These are phyloP conservation scores for Pandion haliaetus DNA, from an alignment of 2,113 vertebrate species.

Conservation along the genomic window DNA sequence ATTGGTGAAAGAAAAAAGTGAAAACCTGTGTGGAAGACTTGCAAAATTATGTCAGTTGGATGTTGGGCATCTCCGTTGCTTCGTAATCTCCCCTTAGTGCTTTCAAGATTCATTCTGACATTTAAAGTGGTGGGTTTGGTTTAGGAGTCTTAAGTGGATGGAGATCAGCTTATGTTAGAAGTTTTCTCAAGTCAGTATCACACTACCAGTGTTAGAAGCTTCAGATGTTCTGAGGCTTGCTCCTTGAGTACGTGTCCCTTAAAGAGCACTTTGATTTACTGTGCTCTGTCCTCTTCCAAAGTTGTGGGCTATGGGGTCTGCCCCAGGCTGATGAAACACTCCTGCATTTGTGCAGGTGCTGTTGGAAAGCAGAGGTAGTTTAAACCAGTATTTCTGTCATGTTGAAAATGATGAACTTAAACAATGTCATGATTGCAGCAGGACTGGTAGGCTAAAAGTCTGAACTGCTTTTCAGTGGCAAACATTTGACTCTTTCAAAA, in stretches of 20 bases:
- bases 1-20: neutral
- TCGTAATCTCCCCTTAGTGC: neutral
- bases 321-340: neutral
- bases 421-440: neutral
- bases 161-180: neutral
- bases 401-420: neutral
- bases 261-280: neutral
- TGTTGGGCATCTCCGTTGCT: accelerated
- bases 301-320: neutral
- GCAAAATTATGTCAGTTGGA: neutral
- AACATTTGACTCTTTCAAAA: neutral
- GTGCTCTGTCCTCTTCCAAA: neutral
- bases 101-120: neutral
- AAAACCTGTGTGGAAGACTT: neutral
- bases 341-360: neutral
- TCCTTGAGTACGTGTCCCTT: accelerated
- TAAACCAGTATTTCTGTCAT: neutral
- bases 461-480: neutral
- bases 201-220: accelerated
- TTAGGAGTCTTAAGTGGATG: neutral
- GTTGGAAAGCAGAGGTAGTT: neutral
- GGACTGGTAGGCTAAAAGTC: neutral
- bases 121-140: neutral
- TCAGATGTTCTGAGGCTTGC: neutral
- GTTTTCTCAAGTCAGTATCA: neutral